Evolutionary conservation across 2,113 vertebrate species (phyloP), one percentile per base, ranked within the genome.

Genomic region (Melanotaenia duboulayi): DNA sequence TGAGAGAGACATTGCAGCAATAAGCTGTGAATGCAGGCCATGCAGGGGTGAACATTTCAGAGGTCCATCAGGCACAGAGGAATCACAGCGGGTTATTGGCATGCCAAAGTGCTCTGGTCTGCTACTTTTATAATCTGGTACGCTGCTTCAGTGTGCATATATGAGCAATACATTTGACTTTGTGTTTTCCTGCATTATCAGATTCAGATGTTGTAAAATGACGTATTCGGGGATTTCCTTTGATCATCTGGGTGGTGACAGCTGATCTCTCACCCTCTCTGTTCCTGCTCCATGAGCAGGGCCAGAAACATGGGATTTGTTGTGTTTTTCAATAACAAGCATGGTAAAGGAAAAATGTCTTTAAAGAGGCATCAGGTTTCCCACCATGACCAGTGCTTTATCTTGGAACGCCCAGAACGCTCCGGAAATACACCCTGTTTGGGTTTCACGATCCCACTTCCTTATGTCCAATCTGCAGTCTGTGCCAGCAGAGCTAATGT

Each of bases 361-460:
- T 83, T 79, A 85, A 90, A 83, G 80, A 59, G 80, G 89, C 71
- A 89, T 93, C 81, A 42, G 55, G 76, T 91, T 93, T 91, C 88
- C 78, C 63, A 77, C 69, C 70, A 72, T 74, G 82, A 83, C 80
- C 83, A 10, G 40, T 1, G 50, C 80, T 84, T 82, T 90, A 90
- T 92, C 87, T 90, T 37, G 74, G 86, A 90, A 90, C 85, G 86
- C 68, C 39, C 17, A n/a, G 79, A 89, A 87, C 64, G 42, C 78
- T 87, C 68, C 67, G 80, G 87, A 91, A 90, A 86, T 75, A 81
- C 68, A 81, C 73, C 57, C 48, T 91, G 83, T 92, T 91, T 90
- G 70, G 68, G 63, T 76, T 84, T 87, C 80, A 78, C 10, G 3
- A 82, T 88, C 85, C 80, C 60, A 85, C 72, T 90, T 91, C 90